These are phyloP conservation scores for Diaphora mendica DNA, from an alignment of 2,888 invertebrate genomes.

Conservation along the genomic window DNA sequence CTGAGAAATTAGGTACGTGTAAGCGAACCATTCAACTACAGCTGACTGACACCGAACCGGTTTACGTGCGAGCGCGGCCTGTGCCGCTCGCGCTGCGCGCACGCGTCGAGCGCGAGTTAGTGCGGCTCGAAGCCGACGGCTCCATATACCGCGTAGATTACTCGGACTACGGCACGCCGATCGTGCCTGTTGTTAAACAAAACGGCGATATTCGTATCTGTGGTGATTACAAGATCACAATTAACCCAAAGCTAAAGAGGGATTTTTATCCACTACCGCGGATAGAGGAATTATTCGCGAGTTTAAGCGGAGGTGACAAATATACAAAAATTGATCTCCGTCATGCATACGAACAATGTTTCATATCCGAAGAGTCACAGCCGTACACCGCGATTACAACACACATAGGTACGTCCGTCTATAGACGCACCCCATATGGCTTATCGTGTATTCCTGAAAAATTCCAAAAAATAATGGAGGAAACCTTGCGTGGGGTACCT, in stretches of 20 bases:
- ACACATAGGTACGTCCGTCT: conserved; percentile 15
- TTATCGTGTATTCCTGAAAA: conserved; percentile 40
- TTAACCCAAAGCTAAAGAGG: conserved; percentile 17
- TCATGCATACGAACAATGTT: conserved; percentile 19
- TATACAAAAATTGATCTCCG: conserved; percentile 21
- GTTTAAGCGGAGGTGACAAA: conserved; percentile 7
- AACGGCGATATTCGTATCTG: conserved; percentile 14
- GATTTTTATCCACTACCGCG: conserved; percentile 15
- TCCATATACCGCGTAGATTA: not conserved
- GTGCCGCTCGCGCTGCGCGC: not conserved
- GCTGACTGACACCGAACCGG: not conserved
- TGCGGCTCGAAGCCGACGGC: not conserved
- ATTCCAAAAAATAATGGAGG: conserved; percentile 40
- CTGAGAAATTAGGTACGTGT: not conserved
- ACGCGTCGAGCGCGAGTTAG: not conserved
- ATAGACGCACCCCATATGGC: conserved; percentile 21
- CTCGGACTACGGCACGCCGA: conserved; percentile 10
- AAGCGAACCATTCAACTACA: not conserved
- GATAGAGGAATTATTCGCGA: not conserved
- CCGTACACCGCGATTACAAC: conserved; percentile 19
- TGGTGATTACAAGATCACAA: conserved; percentile 23
- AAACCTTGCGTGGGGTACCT: conserved; percentile 32
- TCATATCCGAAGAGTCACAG: conserved; percentile 14
- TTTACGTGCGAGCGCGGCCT: not conserved
- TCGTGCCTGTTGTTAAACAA: conserved; percentile 21